Evolutionary conservation across 2,797 vertebrate species (phyloP).

Genomic region (Agapornis canus): DNA sequence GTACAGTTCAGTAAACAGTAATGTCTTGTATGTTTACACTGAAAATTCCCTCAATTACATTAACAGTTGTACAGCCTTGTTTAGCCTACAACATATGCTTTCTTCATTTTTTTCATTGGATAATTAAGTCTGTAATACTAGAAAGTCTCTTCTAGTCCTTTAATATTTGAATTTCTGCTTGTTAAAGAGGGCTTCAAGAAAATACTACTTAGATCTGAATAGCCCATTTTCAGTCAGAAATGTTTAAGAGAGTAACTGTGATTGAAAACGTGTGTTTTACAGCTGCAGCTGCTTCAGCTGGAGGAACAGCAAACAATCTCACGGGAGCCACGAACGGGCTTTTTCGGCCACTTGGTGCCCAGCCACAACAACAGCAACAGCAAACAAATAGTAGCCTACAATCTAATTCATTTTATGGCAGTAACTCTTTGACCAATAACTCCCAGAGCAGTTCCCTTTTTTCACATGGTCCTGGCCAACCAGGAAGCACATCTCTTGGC

Average conservation of each 20-base stretch:
- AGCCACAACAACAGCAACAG: constrained; percentile 85
- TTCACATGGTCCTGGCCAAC: constrained; percentile 91
- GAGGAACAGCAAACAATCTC: constrained; percentile 90
- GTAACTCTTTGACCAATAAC: constrained; percentile 88
- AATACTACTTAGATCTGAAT: constrained; percentile 2
- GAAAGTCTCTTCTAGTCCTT: neutral
- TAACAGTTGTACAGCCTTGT: neutral
- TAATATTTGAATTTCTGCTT: constrained; percentile 28
- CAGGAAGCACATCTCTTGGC: constrained; percentile 90
- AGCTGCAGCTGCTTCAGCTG: constrained; percentile 91
- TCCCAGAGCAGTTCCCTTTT: constrained; percentile 98
- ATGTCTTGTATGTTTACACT: neutral
- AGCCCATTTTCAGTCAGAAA: constrained; percentile 41
- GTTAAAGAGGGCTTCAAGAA: neutral
- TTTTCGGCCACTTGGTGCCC: constrained; percentile 92
- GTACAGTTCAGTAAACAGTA: neutral
- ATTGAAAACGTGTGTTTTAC: constrained; percentile 69
- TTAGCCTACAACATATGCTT: neutral
- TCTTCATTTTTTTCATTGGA: neutral
- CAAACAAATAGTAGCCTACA: constrained; percentile 88
- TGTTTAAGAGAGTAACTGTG: constrained; percentile 29
- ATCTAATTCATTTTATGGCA: constrained; percentile 95
- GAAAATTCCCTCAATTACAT: neutral
- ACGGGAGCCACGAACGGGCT: constrained; percentile 90
- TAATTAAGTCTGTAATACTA: constrained; percentile 19